A percentile compares a stretch with the other conserved stretches of the same genome.
phyloP scores from a whole-genome alignment of 2,888 invertebrate species.

The Phengaris alcon region DNA sequence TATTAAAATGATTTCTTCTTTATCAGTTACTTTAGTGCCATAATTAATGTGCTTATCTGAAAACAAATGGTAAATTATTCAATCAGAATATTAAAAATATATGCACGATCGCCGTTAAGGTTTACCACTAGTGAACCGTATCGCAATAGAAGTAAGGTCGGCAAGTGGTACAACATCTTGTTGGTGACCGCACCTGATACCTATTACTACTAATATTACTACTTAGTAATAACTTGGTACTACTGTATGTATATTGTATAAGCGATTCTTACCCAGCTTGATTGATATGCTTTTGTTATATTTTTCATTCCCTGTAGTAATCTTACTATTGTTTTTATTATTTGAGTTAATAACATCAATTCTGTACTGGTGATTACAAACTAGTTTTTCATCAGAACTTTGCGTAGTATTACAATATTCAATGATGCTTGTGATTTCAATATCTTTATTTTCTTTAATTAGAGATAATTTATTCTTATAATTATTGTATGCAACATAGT shows the following conservation, averaged over 20 bases:
- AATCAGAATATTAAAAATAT: background rate
- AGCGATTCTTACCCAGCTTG: background rate
- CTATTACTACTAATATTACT: too few species aligned
- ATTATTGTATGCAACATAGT: conserved; percentile 14
- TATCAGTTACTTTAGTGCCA: conserved; percentile 64
- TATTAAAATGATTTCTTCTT: conserved; percentile 77
- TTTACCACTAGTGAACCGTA: too few species aligned
- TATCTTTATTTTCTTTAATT: background rate
- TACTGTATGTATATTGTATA: too few species aligned
- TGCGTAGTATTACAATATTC: conserved; percentile 32
- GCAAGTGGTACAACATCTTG: too few species aligned
- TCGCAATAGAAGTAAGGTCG: too few species aligned
- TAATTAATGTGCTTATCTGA: conserved; percentile 36
- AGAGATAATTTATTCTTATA: conserved; percentile 9
- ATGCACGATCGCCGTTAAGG: too few species aligned
- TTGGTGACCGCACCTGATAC: too few species aligned
- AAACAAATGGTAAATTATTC: conserved; percentile 26
- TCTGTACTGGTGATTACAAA: conserved; percentile 24
- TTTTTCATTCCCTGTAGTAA: background rate
- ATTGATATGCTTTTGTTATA: background rate
- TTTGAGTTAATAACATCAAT: background rate
- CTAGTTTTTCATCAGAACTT: conserved; percentile 10
- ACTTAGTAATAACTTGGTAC: too few species aligned
- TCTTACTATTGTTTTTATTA: background rate
- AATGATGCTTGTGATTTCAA: background rate